Conservation (phyloP, 2,113 vertebrate genomes). For the Lophius piscatorius region DNA sequence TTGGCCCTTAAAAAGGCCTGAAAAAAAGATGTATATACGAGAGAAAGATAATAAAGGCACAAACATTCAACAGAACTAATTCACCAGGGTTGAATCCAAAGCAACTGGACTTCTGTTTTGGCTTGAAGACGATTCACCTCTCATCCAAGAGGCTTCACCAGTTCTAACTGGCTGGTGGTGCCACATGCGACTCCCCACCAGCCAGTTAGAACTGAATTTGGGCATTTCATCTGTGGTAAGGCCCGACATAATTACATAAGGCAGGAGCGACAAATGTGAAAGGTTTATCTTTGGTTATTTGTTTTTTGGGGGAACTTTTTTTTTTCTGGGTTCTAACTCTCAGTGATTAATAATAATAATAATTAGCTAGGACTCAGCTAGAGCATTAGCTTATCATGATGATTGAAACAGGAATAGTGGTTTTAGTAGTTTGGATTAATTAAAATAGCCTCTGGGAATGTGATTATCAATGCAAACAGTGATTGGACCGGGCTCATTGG, state of each 20-base stretch:
- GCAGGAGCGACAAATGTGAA: conserved; percentile 22
- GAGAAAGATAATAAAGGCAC: not conserved
- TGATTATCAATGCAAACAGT: conserved; percentile 48
- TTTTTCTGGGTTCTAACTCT: conserved; percentile 9
- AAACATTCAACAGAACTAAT: no score
- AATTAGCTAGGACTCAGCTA: conserved; percentile 12
- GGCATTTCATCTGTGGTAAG: conserved; percentile 39
- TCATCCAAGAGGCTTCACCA: conserved; percentile 35
- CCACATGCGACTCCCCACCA: conserved; percentile 61
- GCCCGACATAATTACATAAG: not conserved
- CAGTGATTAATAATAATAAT: conserved; percentile 4
- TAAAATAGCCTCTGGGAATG: conserved; percentile 51
- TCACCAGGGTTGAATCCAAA: no score
- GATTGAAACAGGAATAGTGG: conserved; percentile 39
- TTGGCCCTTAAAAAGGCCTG: conserved; percentile 2
- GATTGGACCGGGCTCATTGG: conserved; percentile 49
- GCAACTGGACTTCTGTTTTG: no score
- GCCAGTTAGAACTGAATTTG: conserved; percentile 46
- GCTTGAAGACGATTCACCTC: no score
- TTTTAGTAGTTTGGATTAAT: conserved; percentile 56
- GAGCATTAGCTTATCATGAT: conserved; percentile 32
- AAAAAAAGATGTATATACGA: not conserved
- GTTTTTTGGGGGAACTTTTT: conserved; percentile 17
- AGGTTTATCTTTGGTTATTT: conserved; percentile 12
- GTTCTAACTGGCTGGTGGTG: conserved; percentile 39